phyloP scores from a whole-genome alignment of 2,888 invertebrate species.

The Drosophila prostipennis region DNA sequence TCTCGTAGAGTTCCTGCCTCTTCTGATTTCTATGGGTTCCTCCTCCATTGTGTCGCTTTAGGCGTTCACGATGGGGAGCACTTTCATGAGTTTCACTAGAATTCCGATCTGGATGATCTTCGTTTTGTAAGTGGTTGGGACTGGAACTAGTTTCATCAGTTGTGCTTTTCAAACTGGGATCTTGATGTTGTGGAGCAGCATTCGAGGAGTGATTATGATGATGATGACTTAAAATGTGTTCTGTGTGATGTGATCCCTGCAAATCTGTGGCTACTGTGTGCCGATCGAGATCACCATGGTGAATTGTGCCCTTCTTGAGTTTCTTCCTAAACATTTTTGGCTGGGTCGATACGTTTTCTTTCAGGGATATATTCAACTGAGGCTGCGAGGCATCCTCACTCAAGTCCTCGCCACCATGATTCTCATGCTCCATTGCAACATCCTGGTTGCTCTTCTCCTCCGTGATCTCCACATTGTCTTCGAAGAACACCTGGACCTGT shows the following conservation, averaged over 20 bases:
- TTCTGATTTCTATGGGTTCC: slow-evolving; percentile 25
- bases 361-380: background rate
- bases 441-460: slow-evolving; percentile 68
- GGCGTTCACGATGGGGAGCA: slow-evolving; percentile 1
- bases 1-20: slow-evolving; percentile 71
- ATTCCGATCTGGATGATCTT: background rate
- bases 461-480: slow-evolving; percentile 85
- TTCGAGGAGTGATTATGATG: background rate
- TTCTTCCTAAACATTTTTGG: slow-evolving; percentile 56
- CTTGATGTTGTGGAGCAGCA: background rate
- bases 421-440: slow-evolving; percentile 77
- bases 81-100: slow-evolving; percentile 10
- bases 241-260: slow-evolving; percentile 10
- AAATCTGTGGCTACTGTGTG: background rate
- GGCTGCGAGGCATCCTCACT: slow-evolving; percentile 56
- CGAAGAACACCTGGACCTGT: slow-evolving; percentile 86
- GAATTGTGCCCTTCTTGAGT: slow-evolving; percentile 71
- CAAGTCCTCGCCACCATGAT: slow-evolving; percentile 81
- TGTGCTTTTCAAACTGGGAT: background rate
- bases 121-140: background rate
- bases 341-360: slow-evolving; percentile 1
- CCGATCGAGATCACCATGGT: background rate
- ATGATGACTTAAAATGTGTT: slow-evolving; percentile 17
- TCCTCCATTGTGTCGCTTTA: slow-evolving; percentile 17
- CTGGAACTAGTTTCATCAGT: background rate